phyloP scores from a whole-genome alignment of 2,888 invertebrate genomes.

The Monoplex corrugatus region DNA sequence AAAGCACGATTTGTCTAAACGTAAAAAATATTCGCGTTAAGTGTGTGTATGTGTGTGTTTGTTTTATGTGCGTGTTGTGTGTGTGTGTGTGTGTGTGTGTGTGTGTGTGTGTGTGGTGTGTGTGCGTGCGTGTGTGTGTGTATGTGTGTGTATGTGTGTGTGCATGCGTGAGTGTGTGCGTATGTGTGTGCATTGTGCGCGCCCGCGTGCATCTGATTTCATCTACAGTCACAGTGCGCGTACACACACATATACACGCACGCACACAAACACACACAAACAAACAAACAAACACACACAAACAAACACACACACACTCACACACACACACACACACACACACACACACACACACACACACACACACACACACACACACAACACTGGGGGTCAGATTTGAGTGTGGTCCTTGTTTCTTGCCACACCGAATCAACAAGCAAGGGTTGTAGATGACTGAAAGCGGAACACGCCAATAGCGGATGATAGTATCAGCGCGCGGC shows the following conservation, averaged over 20 bases:
- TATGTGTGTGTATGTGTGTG: neutral
- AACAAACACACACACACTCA: neutral
- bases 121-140: neutral
- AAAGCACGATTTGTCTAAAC: too few species aligned
- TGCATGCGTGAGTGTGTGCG: neutral
- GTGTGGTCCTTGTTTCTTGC: too few species aligned
- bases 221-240: neutral
- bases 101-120: neutral
- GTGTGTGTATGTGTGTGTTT: neutral
- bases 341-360: neutral
- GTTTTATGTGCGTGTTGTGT: neutral
- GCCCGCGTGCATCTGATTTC: neutral
- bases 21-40: too few species aligned
- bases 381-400: too few species aligned
- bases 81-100: neutral
- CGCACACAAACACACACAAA: neutral
- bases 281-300: neutral
- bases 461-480: too few species aligned
- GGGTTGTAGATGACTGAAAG: too few species aligned
- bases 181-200: neutral
- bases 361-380: neutral
- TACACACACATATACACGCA: neutral
- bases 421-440: too few species aligned
- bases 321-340: slow-evolving; percentile 24
- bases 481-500: too few species aligned